These are phyloP conservation scores for Beroe ovata DNA, from an alignment of 37 sponge, comb jelly and placozoan genomes.

Conservation along the genomic window DNA sequence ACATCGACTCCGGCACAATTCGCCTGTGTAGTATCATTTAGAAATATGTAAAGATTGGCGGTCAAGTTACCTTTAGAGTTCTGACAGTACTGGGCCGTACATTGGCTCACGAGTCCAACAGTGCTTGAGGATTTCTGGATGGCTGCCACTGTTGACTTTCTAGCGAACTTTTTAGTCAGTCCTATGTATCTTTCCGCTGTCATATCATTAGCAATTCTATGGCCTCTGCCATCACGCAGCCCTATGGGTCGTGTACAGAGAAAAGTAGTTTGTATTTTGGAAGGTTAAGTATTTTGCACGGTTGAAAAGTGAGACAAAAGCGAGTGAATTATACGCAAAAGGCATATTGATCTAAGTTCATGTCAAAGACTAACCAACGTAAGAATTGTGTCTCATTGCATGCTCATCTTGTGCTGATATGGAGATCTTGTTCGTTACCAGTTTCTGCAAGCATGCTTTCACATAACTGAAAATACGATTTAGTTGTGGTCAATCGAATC, in stretches of 20 bases:
- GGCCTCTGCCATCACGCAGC: not conserved
- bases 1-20: too few species aligned
- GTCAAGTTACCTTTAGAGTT: not conserved
- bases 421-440: not conserved
- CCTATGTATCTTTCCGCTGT: not conserved
- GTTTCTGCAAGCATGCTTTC: not conserved
- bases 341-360: too few species aligned
- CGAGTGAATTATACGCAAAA: too few species aligned
- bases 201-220: constrained; percentile 4
- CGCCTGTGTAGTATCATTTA: too few species aligned
- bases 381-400: not conserved
- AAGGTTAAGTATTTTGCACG: too few species aligned
- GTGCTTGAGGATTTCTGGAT: not conserved
- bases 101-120: not conserved
- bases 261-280: too few species aligned
- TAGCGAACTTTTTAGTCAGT: not conserved
- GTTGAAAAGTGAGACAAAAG: too few species aligned
- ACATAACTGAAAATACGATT: not conserved
- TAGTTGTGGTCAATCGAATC: too few species aligned
- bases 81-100: not conserved
- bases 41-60: too few species aligned
- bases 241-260: too few species aligned
- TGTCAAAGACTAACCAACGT: too few species aligned
- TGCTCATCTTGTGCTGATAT: not conserved
- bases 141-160: not conserved